Base-by-base conservation (phyloP, 64 coral and sea anemone genomes). In the Stichodactyla mertensii region DNA sequence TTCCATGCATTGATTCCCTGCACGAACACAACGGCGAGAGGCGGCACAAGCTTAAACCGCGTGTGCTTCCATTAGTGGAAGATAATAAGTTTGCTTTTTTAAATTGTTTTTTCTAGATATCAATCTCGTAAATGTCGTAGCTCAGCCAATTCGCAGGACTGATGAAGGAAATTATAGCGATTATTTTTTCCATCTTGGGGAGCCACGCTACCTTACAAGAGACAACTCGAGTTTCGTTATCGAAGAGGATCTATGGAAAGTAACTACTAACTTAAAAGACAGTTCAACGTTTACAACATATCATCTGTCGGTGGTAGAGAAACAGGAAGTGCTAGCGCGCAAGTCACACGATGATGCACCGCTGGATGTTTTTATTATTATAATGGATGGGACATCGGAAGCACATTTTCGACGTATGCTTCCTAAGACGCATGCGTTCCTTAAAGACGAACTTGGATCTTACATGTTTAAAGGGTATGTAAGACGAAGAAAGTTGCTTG, bases 351-450 rank as follows among this genome's bases (percentile, higher is more conserved):
- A 89, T 51, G 80, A 64, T 10, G 22, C 66, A 14, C 93, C 89
- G 14, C 57, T 95, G 53, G 83, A 92, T 45, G 86, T 92, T 52
- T 52, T 86, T 64, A 66, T 95, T 55, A 84, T 95, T 86, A 52
- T 55, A 7, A 74, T 92, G 69, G 93, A 95, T 67, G 71, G 86
- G 20, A 86, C 87, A 51, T 95, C 93, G 13, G 67, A 84, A 6
- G 93, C 93, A 15, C 89, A 95, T 77, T 88, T 92, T 66, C 89
- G 90, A 60, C 64, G 93, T 5, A 91, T 88, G 83, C 78, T 95
- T 10, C 87, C 89, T 52, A 88, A 92, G 69, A 78, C 84, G 1
- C 86, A 86, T 55, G 70, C 82, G 14, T 95, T 86, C 57, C 83
- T 95, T 24, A 92, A 89, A 62, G 84, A 89, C 31, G 87, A 95